Evolutionary conservation across 2,797 vertebrate species (phyloP).

Genomic region (Scolopax rusticola): DNA sequence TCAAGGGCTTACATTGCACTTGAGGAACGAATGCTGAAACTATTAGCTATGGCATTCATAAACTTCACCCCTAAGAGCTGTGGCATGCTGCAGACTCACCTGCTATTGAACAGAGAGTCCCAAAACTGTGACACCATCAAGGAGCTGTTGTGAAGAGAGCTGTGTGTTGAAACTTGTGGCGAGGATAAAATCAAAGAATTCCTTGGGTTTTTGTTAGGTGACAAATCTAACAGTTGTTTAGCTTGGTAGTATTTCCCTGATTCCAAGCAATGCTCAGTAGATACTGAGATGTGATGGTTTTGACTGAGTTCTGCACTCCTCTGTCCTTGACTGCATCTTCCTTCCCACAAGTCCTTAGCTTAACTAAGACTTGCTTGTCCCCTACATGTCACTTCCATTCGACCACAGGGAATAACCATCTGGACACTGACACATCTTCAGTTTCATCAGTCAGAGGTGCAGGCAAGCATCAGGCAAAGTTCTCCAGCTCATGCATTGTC

Average conservation of each 20-base stretch:
- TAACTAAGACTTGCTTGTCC: not conserved
- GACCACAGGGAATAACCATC: not conserved
- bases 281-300: not conserved
- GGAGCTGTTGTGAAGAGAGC: not conserved
- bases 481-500: not conserved
- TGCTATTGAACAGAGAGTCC: not conserved
- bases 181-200: not conserved
- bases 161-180: not conserved
- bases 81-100: not conserved
- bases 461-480: not conserved
- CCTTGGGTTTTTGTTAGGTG: not conserved
- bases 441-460: slow-evolving; percentile 31
- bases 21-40: slow-evolving; percentile 56
- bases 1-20: slow-evolving; percentile 42
- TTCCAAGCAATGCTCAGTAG: not conserved
- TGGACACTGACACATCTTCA: slow-evolving; percentile 9
- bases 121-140: not conserved
- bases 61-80: slow-evolving; percentile 49
- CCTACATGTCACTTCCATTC: not conserved
- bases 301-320: not conserved
- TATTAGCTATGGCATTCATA: slow-evolving; percentile 52
- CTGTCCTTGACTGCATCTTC: not conserved
- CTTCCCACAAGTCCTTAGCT: not conserved
- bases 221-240: not conserved
- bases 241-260: not conserved